Evolutionary conservation across 1,140 invertebrate genomes (phyloP), one percentile per base, ranked within the genome.

Genomic region (Trachelipus rathkii): DNA sequence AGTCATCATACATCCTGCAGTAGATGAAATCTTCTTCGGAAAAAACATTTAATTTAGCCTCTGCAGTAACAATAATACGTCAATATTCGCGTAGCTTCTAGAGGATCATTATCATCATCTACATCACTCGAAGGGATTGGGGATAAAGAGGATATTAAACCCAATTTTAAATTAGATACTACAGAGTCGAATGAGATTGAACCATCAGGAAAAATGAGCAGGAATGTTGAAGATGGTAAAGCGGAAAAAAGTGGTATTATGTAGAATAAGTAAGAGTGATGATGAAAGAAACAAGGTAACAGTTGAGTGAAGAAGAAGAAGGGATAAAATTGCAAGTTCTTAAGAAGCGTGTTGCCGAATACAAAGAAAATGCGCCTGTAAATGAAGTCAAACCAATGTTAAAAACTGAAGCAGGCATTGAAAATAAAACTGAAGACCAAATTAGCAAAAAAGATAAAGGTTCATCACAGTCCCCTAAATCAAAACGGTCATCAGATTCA

Each of bases 261-360:
- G n/a, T n/a, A n/a, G n/a, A n/a, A n/a, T n/a, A n/a, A n/a, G n/a
- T n/a, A n/a, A n/a, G n/a, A n/a, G n/a, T n/a, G n/a, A n/a, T n/a
- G n/a, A n/a, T n/a, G n/a, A n/a, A n/a, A n/a, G n/a, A n/a, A n/a
- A n/a, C n/a, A n/a, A 60, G 8, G 3, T 2, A 13, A 3, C 50
- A 19, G n/a, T 60, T 60, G 50, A 60, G 50, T 19, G 50, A 60
- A 60, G 50, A 60, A 60, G 50, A 60, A 8, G 50, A 60, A 60
- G 8, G 19, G 46, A 50, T 9, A 19, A 60, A 60, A 19, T 19
- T 60, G 50, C 50, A 60, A 8, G 50, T 19, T 60, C 50, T 60
- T 60, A 60, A 60, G 19, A 60, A 60, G 8, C 50, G 50, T 13
- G 50, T 60, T 2, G 50, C 50, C 11, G 50, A 60, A 19, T 15